Evolutionary conservation across 2,888 invertebrate species (phyloP).

Genomic region (Drosophila niveifrons): DNA sequence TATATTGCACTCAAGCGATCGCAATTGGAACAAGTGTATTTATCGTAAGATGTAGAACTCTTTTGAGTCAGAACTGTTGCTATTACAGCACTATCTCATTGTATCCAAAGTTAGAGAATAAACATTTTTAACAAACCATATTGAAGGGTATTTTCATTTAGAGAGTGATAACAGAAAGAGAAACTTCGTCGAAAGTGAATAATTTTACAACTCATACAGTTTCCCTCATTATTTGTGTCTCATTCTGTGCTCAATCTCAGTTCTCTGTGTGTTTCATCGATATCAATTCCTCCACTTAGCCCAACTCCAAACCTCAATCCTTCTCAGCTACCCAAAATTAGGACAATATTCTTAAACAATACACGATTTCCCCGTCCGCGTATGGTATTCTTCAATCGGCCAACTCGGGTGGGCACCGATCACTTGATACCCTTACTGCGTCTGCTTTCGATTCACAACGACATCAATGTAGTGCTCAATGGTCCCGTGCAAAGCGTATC

Average conservation of each 20-base stretch:
- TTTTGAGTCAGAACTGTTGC: not conserved
- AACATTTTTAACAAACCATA: not conserved
- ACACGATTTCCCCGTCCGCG: constrained; percentile 90
- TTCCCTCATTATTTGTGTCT: constrained; percentile 21
- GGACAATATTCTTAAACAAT: constrained; percentile 88
- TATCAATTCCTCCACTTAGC: not conserved
- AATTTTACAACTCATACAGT: not conserved
- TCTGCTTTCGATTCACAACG: constrained; percentile 75
- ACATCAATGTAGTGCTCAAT: constrained; percentile 88
- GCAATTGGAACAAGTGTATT: constrained; percentile 36
- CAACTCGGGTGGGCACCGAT: constrained; percentile 95
- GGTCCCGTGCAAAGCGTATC: constrained; percentile 51
- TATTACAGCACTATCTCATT: constrained; percentile 5
- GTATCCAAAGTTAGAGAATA: constrained; percentile 27
- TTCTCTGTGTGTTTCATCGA: constrained; percentile 23
- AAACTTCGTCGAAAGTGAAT: not conserved
- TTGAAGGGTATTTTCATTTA: not conserved
- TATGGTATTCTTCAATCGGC: constrained; percentile 94
- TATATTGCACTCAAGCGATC: constrained; percentile 75
- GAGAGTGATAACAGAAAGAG: not conserved
- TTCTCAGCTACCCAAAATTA: constrained; percentile 57
- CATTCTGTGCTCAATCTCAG: constrained; percentile 19
- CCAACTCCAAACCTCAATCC: constrained; percentile 3
- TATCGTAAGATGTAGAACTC: not conserved
- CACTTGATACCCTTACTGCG: constrained; percentile 90